phyloP scores from a whole-genome alignment of 2,113 vertebrate species.

The Chauna torquata region DNA sequence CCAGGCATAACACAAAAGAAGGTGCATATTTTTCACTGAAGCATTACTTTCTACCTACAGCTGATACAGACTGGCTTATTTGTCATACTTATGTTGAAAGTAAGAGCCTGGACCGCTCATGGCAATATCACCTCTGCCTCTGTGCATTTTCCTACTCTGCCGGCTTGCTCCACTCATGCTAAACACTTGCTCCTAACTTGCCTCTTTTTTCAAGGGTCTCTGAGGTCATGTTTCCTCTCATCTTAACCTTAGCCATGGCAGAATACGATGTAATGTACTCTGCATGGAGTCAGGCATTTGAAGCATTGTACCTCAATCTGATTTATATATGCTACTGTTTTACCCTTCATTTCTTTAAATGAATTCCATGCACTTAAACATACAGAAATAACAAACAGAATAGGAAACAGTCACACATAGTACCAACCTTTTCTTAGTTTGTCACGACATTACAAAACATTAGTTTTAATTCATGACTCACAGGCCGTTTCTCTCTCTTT shows the following conservation, averaged over 20 bases:
- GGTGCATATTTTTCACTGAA: background rate
- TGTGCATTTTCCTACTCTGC: background rate
- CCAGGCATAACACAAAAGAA: background rate
- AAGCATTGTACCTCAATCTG: background rate
- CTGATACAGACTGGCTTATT: background rate
- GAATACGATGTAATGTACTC: background rate
- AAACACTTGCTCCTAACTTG: background rate
- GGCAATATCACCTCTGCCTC: background rate
- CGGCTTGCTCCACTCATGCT: background rate
- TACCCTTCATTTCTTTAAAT: background rate
- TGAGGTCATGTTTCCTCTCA: background rate
- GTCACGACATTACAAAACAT: background rate
- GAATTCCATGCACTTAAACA: background rate
- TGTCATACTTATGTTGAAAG: background rate
- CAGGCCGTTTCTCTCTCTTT: background rate
- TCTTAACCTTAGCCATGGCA: background rate
- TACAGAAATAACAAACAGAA: background rate
- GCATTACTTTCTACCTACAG: background rate
- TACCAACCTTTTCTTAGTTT: background rate
- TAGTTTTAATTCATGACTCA: background rate
- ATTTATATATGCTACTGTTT: background rate
- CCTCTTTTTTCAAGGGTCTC: background rate
- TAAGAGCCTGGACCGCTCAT: background rate
- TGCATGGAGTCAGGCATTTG: background rate
- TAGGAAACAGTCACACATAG: background rate